Evolutionary conservation across 1,140 invertebrate species (phyloP).

Genomic region (Goniozus legneri): DNA sequence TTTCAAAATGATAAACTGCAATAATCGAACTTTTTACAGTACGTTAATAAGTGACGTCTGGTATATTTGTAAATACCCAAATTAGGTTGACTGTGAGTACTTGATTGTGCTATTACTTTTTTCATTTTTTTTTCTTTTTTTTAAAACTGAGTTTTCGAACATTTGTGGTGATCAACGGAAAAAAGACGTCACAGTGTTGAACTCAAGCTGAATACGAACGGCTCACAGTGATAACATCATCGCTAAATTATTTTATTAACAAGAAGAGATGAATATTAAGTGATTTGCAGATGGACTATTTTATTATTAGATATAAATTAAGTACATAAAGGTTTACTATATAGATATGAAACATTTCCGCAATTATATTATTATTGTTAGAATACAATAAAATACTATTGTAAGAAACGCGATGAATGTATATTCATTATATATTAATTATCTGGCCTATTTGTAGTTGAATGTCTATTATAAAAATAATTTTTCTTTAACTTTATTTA

Average conservation of each 20-base stretch:
- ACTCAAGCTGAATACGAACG: no score
- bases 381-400: slow-evolving; percentile 27
- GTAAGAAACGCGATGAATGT: slow-evolving; percentile 20
- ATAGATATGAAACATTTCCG: slow-evolving; percentile 15
- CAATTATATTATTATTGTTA: slow-evolving; percentile 26
- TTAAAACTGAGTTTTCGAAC: no score
- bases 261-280: slow-evolving; percentile 16
- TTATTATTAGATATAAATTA: slow-evolving; percentile 30
- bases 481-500: not conserved
- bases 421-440: slow-evolving; percentile 12
- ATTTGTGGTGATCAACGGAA: no score
- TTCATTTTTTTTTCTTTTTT: no score
- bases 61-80: no score
- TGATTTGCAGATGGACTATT: slow-evolving; percentile 24
- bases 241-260: slow-evolving; percentile 22
- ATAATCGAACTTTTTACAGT: no score
- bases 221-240: no score
- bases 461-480: no score
- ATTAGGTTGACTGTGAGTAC: no score
- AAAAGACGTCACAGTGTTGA: no score
- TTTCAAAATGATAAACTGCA: not conserved
- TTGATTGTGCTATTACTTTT: no score
- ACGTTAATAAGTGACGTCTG: no score
- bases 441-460: slow-evolving; percentile 3
- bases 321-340: slow-evolving; percentile 17